Base-by-base conservation (phyloP, 2,888 invertebrate genomes). In the Torymus tubicola region DNA sequence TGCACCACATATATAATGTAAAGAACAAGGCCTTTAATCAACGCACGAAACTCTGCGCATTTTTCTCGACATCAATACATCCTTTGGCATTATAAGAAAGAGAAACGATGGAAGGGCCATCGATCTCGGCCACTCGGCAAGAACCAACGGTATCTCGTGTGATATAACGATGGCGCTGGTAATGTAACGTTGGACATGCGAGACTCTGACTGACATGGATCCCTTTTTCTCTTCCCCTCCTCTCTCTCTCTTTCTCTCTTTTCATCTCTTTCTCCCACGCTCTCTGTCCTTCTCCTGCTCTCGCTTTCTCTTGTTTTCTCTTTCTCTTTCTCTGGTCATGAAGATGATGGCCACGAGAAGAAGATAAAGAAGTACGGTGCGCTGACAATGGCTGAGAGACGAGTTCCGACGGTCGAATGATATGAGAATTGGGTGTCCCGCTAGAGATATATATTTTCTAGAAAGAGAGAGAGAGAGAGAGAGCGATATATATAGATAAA, bases 251-350 rank as follows among this genome's bases (percentile, higher is more conserved):
- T 57, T 53, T 75, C 73, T 73, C 31, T 68, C 73, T 77, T 57
- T 52, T 53, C 5, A 0, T 42, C 80, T 81, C 79, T 84, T 85
- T 79, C 63, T 77, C 76, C 77, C 78, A 80, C 72, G 58, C 72
- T 64, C 16, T 55, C 64, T 50, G 11, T 21, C 21, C 1, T 21
- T 21, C 21, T 21, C 21, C 2, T 21, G 21, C 21, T 21, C 21
- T 21, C 21, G 55, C 21, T 50, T 18, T 68, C 50, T 65, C 50
- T 65, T 16, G 14, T 0, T 1, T 53, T 53, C 24, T 55, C n/a
- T 67, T 8, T 18, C 14, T 12, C 14, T 60, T n/a, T 58, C 4
- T 14, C 14, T n/a, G 4, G 21, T 2, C 2, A 21, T 13, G 18
- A 77, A 70, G 21, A 77, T 71, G 71, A 77, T 71, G 70, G 42